Base-by-base conservation (phyloP, 2,797 vertebrate genomes). In the Gymnoscopelus braueri region DNA sequence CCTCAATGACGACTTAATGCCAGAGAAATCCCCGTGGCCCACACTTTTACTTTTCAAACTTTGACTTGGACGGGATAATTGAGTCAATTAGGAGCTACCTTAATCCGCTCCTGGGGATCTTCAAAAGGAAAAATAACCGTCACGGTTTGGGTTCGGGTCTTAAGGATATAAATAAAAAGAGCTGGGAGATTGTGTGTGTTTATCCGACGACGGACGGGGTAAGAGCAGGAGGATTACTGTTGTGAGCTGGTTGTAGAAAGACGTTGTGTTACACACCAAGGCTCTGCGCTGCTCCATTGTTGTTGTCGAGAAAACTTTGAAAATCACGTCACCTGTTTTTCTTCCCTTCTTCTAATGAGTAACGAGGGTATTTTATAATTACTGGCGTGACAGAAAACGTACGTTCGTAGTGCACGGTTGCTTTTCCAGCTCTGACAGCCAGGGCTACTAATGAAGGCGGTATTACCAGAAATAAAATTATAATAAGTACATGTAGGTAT, bases 1-100 rank as follows among this genome's bases (percentile, higher is more conserved):
- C 39, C 79, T 71, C 86, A 67, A 70, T 89, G 88, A 91, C 84
- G 84, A 83, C 89, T 90, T 91, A 91, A 91, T 90, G 83, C 90
- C 77, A 57, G 60, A 65, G 63, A 81, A 86, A 86, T 84, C 88
- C 87, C 50, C 15, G 1, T 83, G 66, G 71, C 86, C 85, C 80
- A 85, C 88, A 87, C 89, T 87, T 85, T 67, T 82, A 78, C 89
- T 91, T 87, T 75, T 83, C 83, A 81, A 91, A 93, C 84, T 89
- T 87, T 79, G 29, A 71, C 66, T 80, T 79, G 81, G 85, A 87
- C 51, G 67, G 57, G 73, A 87, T 86, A 89, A 91, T 87, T 83
- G 81, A 91, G 88, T 86, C 88, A 91, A 90, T 91, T 92, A 91
- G 84, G 81, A 80, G 76, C 70, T 44, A 77, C 77, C 78, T 79